Evolutionary conservation across 2,113 vertebrate species (phyloP), one percentile per base, ranked within the genome.

Genomic region (Tachysurus fulvidraco): DNA sequence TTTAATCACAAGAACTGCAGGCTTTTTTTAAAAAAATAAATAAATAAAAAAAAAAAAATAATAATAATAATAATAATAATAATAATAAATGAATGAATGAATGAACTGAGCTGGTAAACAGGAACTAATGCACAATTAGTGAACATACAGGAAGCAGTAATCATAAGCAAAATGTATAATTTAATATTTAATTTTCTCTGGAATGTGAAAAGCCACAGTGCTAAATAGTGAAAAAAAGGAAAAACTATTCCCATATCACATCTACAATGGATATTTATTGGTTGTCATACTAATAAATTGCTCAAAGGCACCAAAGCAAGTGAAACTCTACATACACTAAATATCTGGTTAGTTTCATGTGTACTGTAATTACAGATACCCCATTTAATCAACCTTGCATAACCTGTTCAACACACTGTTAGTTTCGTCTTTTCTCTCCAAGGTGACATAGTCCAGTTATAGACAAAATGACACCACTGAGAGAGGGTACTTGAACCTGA

Each of bases 401-500:
- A 85, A 91, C 83, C 82, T 78, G 84, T 67, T 78, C 44, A 50
- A 46, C 65, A 60, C 46, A 17, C 28, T 17, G 71, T 60, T 30
- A 83, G 81, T 83, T 83, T 87, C 71, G 57, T 10, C 46, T 28
- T 78, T 50, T 59, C 77, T 83, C 60, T 50, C 46, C 46, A 59
- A 64, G 54, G 17, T 19, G 44, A 81, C 86, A 86, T 44, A 52
- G 65, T 86, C 71, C 50, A 60, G 64, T 87, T 88, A 85, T 87
- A 86, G 91, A 77, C 67, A 89, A 89, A 88, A 25, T 81, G 84
- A 90, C 87, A 88, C 92, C 67, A 89, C 89, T 91, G 87, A 92
- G 65, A 19, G 7, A 12, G 10, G 11, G 88, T 86, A 93, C 91
- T 92, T 93, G 88, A 89, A 88, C 41, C 14, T 81, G 92, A 76